Conservation (phyloP, 2,113 vertebrate species). For the Nannospalax galili region DNA sequence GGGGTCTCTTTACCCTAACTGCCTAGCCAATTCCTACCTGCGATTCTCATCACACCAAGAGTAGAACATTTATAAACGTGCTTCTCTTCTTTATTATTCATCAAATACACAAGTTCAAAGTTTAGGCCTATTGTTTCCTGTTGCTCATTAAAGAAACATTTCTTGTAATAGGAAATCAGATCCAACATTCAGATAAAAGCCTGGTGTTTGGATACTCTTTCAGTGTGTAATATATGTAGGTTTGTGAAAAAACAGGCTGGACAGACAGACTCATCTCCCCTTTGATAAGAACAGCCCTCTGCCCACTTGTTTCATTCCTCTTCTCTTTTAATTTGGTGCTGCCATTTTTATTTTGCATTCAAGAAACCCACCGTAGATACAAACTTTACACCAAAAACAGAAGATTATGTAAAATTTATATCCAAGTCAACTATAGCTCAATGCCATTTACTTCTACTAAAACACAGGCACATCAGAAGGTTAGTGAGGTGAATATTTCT, state of each 20-base stretch:
- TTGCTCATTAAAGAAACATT: neutral
- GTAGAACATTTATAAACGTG: neutral
- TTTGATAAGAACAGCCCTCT: slow-evolving; percentile 37
- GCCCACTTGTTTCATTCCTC: neutral
- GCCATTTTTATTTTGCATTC: neutral
- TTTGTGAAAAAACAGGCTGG: slow-evolving; percentile 3
- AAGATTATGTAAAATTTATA: neutral
- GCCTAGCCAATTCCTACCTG: too few relatives aligned
- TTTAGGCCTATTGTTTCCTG: slow-evolving; percentile 27
- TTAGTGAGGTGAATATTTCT: neutral
- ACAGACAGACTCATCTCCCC: neutral
- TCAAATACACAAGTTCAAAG: slow-evolving; percentile 45
- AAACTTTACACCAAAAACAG: neutral
- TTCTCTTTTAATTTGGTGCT: neutral
- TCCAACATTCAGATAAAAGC: slow-evolving; percentile 4
- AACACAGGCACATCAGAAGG: neutral
- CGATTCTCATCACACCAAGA: too few relatives aligned
- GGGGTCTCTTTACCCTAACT: too few relatives aligned
- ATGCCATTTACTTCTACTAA: neutral
- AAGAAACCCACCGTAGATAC: neutral
- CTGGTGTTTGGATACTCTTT: neutral
- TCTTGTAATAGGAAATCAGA: neutral
- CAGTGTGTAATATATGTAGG: neutral
- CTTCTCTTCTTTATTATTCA: neutral
- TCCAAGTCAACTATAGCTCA: neutral